These are phyloP conservation scores for Xyrichtys novacula DNA, from an alignment of 2,797 vertebrate species.

Conservation along the genomic window DNA sequence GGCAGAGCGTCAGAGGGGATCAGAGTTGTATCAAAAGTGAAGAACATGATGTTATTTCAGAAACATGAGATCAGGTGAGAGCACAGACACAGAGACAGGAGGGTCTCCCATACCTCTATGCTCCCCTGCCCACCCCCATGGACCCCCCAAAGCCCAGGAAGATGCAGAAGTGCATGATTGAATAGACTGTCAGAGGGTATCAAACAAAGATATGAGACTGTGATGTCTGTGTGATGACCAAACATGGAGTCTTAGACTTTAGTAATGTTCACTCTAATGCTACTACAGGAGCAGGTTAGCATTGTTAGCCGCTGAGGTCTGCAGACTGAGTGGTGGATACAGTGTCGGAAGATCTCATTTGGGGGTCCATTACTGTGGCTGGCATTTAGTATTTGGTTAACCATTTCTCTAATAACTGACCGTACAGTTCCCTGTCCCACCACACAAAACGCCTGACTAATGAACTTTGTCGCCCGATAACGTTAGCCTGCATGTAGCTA, in stretches of 20 bases:
- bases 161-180: conserved; percentile 21
- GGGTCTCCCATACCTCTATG: conserved; percentile 2
- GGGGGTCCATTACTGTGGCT: no score
- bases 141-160: conserved; percentile 24
- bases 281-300: neutral
- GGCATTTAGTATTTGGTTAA: no score
- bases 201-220: conserved; percentile 7
- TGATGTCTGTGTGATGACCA: conserved; percentile 40
- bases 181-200: conserved; percentile 26
- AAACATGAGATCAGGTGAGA: neutral
- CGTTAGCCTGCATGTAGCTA: no score
- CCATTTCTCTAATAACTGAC: no score
- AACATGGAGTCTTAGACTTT: neutral
- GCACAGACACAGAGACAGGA: neutral
- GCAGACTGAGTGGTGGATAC: neutral
- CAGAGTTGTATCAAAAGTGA: neutral
- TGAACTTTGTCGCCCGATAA: no score
- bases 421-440: no score
- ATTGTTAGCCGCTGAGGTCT: neutral
- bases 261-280: neutral
- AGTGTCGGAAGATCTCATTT: neutral
- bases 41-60: neutral
- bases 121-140: neutral
- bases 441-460: no score
- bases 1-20: neutral